These are phyloP conservation scores for Hylyphantes graminicola DNA, from an alignment of 1,140 invertebrate genomes.

Conservation along the genomic window DNA sequence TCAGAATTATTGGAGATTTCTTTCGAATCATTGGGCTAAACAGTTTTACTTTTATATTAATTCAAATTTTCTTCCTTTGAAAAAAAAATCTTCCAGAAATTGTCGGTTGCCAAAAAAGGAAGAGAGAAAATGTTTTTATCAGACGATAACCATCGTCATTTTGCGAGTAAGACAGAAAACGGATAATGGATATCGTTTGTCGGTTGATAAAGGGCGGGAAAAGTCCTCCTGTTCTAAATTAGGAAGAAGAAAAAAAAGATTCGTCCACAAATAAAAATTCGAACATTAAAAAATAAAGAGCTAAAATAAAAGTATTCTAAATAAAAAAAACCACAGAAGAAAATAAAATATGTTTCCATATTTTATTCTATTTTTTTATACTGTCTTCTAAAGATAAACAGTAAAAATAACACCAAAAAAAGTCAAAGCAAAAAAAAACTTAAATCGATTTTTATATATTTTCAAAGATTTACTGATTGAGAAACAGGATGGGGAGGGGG, in stretches of 20 bases:
- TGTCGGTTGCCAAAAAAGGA: constrained; percentile 27
- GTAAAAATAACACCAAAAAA: constrained; percentile 20
- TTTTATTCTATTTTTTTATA: neutral
- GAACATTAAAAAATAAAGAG: constrained; percentile 10
- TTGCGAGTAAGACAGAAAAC: constrained; percentile 56
- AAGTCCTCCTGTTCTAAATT: neutral
- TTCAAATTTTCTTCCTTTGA: constrained; percentile 6
- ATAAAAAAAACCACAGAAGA: no score
- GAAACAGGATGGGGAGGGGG: neutral
- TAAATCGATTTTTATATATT: constrained; percentile 55
- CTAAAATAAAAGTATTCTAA: constrained; percentile 36
- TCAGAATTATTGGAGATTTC: constrained; percentile 54
- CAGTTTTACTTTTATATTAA: constrained; percentile 54
- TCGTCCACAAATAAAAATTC: neutral
- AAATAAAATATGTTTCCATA: neutral
- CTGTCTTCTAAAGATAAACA: neutral
- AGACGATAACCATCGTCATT: constrained; percentile 58
- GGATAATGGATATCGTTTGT: constrained; percentile 47
- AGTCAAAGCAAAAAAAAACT: constrained; percentile 28
- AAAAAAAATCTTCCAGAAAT: constrained; percentile 26
- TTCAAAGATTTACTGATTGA: constrained; percentile 44
- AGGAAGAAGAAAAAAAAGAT: neutral
- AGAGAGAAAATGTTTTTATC: constrained; percentile 50
- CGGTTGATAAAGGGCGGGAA: neutral
- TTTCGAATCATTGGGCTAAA: constrained; percentile 47